phyloP scores from a whole-genome alignment of 2,888 invertebrate species.

The Itoplectis maculator region DNA sequence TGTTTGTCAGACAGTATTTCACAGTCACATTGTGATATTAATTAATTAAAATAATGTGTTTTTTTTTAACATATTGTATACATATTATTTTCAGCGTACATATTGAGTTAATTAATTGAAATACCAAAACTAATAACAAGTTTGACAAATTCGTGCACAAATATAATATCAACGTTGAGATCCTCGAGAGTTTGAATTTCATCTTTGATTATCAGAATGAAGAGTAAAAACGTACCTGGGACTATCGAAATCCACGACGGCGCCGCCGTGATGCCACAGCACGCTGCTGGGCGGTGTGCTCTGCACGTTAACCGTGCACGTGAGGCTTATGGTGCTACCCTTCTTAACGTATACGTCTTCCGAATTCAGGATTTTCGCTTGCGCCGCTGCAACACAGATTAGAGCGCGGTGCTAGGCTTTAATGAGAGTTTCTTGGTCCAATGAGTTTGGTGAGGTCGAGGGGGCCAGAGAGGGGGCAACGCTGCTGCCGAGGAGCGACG shows the following conservation, averaged over 20 bases:
- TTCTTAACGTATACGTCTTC: constrained; percentile 95
- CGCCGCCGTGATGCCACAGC: constrained; percentile 93
- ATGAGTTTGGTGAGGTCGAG: constrained; percentile 60
- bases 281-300: constrained; percentile 91
- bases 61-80: no score
- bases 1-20: no score
- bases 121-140: no score
- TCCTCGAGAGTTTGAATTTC: neutral
- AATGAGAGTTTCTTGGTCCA: constrained; percentile 66
- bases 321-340: constrained; percentile 95
- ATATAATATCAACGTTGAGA: neutral
- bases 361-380: constrained; percentile 93
- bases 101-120: no score
- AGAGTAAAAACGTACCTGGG: constrained; percentile 79
- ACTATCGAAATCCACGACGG: constrained; percentile 92
- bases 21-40: neutral
- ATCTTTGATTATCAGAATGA: neutral
- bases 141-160: neutral
- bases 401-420: constrained; percentile 69
- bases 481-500: neutral
- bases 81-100: no score
- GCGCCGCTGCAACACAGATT: constrained; percentile 90
- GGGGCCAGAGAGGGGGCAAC: constrained; percentile 21
- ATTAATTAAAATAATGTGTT: neutral
- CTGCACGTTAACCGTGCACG: constrained; percentile 95